Conservation (phyloP, 2,797 vertebrate genomes). For the Harpagifer antarcticus region DNA sequence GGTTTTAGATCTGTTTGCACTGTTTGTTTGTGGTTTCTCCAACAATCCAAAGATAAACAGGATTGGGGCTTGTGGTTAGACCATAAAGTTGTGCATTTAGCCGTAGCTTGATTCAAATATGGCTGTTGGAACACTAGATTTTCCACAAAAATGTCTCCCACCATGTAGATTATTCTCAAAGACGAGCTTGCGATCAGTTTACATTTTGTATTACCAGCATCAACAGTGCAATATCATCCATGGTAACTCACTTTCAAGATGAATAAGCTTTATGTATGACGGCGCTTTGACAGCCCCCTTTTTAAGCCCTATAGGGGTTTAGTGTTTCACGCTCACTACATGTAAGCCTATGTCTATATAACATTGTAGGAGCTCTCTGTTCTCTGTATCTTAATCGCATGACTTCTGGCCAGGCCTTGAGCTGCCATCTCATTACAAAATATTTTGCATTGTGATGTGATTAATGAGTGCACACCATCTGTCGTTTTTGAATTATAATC, state of each 20-base stretch:
- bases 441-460: slow-evolving; percentile 30
- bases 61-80: not conserved
- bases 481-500: slow-evolving; percentile 47
- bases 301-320: not conserved
- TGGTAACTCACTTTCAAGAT: not conserved
- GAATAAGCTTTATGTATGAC: not conserved
- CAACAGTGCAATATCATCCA: not conserved
- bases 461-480: slow-evolving; percentile 47
- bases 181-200: not conserved
- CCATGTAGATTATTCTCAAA: not conserved
- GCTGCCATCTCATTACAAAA: slow-evolving; percentile 30
- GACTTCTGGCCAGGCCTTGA: slow-evolving; percentile 39
- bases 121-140: not conserved
- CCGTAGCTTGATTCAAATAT: slow-evolving; percentile 8
- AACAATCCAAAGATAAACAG: not conserved
- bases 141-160: slow-evolving; percentile 1
- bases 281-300: not conserved
- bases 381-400: slow-evolving; percentile 17
- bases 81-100: slow-evolving; percentile 8
- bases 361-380: not conserved
- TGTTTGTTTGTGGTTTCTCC: not conserved
- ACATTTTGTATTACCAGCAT: no score
- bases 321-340: slow-evolving; percentile 7
- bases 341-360: slow-evolving; percentile 22
- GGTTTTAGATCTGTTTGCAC: not conserved